A percentile compares a stretch with the other conserved stretches of the same genome.
Conservation (phyloP, 2,888 invertebrate genomes). For the Gonocerus acuteangulatus region DNA sequence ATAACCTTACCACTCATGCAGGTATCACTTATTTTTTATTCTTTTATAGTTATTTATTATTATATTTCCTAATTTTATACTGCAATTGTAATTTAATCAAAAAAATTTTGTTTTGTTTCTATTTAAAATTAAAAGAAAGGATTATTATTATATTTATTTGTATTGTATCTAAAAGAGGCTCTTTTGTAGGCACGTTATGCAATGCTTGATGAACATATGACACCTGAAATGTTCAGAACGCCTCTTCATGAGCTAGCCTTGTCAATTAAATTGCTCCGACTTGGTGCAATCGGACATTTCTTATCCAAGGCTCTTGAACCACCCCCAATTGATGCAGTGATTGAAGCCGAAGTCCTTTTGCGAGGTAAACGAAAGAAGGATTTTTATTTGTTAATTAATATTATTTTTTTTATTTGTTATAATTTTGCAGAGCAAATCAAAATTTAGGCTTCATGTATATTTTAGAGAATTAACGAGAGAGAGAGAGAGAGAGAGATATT, state of each 20-base stretch:
- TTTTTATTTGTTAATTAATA: neutral
- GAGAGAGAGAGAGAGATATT: too few species aligned
- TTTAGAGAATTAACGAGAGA: too few species aligned
- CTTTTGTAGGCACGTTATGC: constrained; percentile 55
- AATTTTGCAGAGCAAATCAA: neutral
- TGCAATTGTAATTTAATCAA: too few species aligned
- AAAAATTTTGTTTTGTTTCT: too few species aligned
- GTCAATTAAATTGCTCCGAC: constrained; percentile 77
- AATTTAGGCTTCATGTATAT: too few species aligned
- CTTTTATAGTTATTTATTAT: too few species aligned
- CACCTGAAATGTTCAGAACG: constrained; percentile 96
- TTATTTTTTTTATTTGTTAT: neutral
- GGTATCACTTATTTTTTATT: too few species aligned
- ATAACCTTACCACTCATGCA: too few species aligned
- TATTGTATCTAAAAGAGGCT: too few species aligned
- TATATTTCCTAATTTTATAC: too few species aligned
- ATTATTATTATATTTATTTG: too few species aligned
- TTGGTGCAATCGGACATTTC: constrained; percentile 90
- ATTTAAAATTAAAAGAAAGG: too few species aligned
- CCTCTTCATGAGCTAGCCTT: constrained; percentile 91
- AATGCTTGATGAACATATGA: constrained; percentile 77
- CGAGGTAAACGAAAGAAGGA: constrained; percentile 42
- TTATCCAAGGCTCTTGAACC: constrained; percentile 92
- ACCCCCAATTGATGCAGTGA: constrained; percentile 94
- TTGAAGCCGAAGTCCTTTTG: constrained; percentile 84